Evolutionary conservation across 2,888 invertebrate genomes (phyloP), one percentile per base, ranked within the genome.

Genomic region (Chymomyza amoena): DNA sequence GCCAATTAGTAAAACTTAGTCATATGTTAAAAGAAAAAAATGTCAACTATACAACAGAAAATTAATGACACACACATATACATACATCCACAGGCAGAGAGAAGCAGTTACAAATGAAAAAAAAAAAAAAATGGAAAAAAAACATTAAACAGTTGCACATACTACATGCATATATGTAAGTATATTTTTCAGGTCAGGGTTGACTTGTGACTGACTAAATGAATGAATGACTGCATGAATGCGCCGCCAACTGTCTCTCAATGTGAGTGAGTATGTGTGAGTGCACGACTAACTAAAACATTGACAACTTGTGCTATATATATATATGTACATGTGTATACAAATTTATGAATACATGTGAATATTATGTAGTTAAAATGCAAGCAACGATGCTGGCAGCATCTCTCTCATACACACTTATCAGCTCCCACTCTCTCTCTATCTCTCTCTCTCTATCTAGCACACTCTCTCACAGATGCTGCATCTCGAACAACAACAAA

Each of bases 171-270:
- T 28, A n/a, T n/a, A n/a, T n/a, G 18, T 62, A 66, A 51, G 28
- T 67, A 68, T 64, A 64, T 72, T 87, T 90, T 91, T 90, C 90
- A 89, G 90, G 91, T 90, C 90, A 90, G 91, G 91, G 91, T 91
- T 90, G 89, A 90, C 91, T 88, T 90, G 91, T 89, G 86, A 89
- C 80, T 88, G 78, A 84, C 84, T 84, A 80, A 88, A 81, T 86
- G 72, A 77, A 72, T 72, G 84, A 88, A 86, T 87, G 88, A 86
- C 86, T 84, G 84, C 82, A 81, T 88, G 88, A 84, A 84, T 79
- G 81, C 79, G 80, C 80, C 80, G 75, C 76, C 78, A 84, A 69
- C 80, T 68, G 60, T 18, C 62, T 61, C 54, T 54, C 62, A 61
- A 59, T 66, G 28, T 61, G 57, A 59, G 52, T 64, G 52, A 68